Evolutionary conservation across 2,113 vertebrate species (phyloP), one percentile per base, ranked within the genome.

Genomic region (Paratilapia polleni): DNA sequence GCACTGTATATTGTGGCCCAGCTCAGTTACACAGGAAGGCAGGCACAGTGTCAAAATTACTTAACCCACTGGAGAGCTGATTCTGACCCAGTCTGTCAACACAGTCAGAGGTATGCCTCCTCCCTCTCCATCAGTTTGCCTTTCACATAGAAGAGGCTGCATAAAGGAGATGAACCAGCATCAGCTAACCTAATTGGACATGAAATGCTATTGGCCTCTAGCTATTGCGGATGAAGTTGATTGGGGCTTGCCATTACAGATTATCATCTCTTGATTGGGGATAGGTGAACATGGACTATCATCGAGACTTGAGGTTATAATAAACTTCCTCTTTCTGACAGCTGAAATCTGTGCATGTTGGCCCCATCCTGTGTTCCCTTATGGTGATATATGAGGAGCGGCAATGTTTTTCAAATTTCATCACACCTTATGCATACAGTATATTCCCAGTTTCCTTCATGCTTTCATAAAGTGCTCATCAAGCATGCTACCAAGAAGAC

Each of bases 131-230:
- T 80, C 84, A 85, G 73, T 64, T 86, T 91, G 83, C 78, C 77
- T 64, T 82, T 92, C 84, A 84, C 60, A 83, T 78, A 78, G 63
- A 84, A 59, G 75, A 88, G 28, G 77, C 57, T 76, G 57, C 92
- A 88, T 91, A 88, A 78, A 76, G 78, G 81, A 91, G 87, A 87
- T 77, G 79, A 83, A 75, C 82, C 43, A 28, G 80, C 73, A 26
- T 89, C 83, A 83, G 77, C 92, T 89, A 88, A 92, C 84, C 57
- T 94, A 93, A 94, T 92, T 92, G 83, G 92, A 96, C 94, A 94
- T 91, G 92, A 94, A 94, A 95, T 92, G 91, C 90, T 94, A 93
- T 94, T 94, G 94, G 91, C 93, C 93, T 79, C 81, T 57, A 93
- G 93, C 88, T 90, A 88, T 87, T 54, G 66, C 89, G 77, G 90